Evolutionary conservation across 1,140 invertebrate species (phyloP), one percentile per base, ranked within the genome.

Genomic region (Riptortus pedestris): DNA sequence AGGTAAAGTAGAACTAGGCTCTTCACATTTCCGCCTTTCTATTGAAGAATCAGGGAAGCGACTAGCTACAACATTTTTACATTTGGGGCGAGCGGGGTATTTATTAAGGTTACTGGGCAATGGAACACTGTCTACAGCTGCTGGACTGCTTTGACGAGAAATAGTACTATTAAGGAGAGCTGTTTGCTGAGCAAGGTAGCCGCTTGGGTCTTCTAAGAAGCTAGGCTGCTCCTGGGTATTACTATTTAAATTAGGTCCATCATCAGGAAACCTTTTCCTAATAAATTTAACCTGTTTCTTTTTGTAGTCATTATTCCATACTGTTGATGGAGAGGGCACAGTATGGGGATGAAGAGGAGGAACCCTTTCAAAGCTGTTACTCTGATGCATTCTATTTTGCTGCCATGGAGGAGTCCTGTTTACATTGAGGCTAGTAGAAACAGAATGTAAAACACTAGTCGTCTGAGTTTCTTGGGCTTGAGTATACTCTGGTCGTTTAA

Each of bases 151-250:
- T 75, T 87, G 85, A 68, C 84, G 78, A 22, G 85, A 86, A 73
- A 91, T 91, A 11, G 88, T 89, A 71, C 83, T 90, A 68, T 92
- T 90, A 27, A 93, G 70, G 63, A 91, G 71, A 27, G 87, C 87
- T 1, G 89, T 91, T 71, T 91, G 90, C 70, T 91, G 89, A 4
- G 88, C 86, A 62, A 93, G 75, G 76, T 92, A 93, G 3, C 87
- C 90, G 71, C 85, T 91, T 0, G 90, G 89, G 74, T 94, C 90
- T 68, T 93, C 90, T 77, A 93, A 83, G 70, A 93, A 93, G 61
- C 61, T 67, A 14, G 66, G 67, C 51, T 64, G 51, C 59, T 63
- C 12, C 63, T 22, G 52, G 64, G 62, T 57, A 57, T 65, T 67
- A 9, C 81, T 76, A 70, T 81, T 80, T 29, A 81, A 74, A 71